Percentiles rank a stretch among this genome's conserved stretches.
Evolutionary conservation across 1,140 invertebrate genomes (phyloP).

Genomic region (Diploscapter pachys): DNA sequence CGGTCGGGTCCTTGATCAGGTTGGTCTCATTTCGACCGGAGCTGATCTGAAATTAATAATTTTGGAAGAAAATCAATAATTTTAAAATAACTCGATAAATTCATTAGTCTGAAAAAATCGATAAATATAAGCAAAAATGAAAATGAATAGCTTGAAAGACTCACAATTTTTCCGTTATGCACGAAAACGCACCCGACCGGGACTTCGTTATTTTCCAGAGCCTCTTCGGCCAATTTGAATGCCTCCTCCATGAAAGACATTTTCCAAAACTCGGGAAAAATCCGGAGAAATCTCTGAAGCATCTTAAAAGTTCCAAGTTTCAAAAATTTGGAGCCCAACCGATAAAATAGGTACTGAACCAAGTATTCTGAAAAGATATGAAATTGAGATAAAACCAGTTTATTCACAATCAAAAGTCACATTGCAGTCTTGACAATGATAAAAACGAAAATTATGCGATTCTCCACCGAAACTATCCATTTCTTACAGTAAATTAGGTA

Average conservation of each 20-base stretch:
- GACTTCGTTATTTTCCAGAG: slow-evolving; percentile 79
- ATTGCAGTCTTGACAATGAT: no score
- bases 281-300: slow-evolving; percentile 3
- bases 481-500: no score
- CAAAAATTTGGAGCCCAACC: no score
- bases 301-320: not conserved
- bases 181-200: slow-evolving; percentile 96
- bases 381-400: not conserved
- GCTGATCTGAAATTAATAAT: slow-evolving; percentile 5
- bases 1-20: slow-evolving; percentile 80
- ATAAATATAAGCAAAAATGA: not conserved
- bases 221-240: slow-evolving; percentile 72
- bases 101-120: no score
- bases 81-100: not conserved
- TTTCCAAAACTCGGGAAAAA: not conserved
- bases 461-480: no score
- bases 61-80: not conserved
- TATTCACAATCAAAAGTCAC: not conserved
- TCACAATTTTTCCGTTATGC: slow-evolving; percentile 64
- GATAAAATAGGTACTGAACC: not conserved
- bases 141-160: not conserved
- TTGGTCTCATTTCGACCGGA: slow-evolving; percentile 24
- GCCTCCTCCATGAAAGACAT: slow-evolving; percentile 42
- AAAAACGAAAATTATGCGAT: no score
- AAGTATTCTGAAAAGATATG: not conserved